Evolutionary conservation across 2,113 vertebrate genomes (phyloP).

Genomic region (Edolisoma coerulescens): DNA sequence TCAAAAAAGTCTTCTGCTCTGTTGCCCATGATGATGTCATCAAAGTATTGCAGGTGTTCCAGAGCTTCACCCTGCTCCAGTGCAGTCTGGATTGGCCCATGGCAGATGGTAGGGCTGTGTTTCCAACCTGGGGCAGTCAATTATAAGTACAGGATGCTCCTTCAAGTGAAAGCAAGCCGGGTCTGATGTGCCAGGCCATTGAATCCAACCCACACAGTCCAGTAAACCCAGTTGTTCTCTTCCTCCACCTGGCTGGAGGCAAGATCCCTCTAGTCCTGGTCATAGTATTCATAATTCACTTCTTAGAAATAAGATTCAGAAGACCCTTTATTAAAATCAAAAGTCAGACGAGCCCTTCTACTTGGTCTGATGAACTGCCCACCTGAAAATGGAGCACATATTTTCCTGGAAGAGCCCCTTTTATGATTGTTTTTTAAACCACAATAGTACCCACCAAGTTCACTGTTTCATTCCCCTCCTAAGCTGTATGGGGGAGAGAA

Average conservation of each 20-base stretch:
- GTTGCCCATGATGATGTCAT: neutral
- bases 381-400: neutral
- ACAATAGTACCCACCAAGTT: neutral
- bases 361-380: neutral
- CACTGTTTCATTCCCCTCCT: neutral
- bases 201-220: neutral
- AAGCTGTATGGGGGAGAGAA: neutral
- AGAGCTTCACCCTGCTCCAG: neutral
- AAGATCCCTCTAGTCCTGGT: neutral
- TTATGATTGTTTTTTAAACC: neutral
- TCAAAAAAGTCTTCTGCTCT: neutral
- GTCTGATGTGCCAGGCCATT: neutral
- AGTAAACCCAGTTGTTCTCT: neutral
- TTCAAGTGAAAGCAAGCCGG: neutral
- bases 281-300: neutral
- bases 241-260: neutral
- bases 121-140: neutral
- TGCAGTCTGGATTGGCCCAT: neutral
- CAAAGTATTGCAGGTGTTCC: neutral
- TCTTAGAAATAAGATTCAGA: neutral
- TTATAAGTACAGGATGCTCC: neutral
- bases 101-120: neutral
- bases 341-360: neutral
- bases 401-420: neutral
- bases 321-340: neutral